Conservation (phyloP, 2,113 vertebrate species). For the Mystacornis crossleyi region DNA sequence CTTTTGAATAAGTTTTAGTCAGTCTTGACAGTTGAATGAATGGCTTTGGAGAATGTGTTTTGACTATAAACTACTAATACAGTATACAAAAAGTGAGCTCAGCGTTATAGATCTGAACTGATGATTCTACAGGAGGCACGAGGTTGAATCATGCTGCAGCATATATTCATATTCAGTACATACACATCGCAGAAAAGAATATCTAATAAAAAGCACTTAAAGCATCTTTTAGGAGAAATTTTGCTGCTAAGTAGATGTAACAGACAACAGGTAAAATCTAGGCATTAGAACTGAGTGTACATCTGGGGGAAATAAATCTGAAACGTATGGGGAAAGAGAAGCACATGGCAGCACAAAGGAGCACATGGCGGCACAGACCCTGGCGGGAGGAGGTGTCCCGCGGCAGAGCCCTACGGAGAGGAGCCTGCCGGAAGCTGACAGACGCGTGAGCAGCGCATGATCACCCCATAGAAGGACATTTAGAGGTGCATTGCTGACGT, state of each 20-base stretch:
- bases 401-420: no score
- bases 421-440: no score
- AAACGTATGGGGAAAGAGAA: neutral
- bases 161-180: neutral
- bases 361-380: no score
- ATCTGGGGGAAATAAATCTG: neutral
- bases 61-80: neutral
- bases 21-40: neutral
- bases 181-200: accelerated
- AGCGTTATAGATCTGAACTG: neutral
- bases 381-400: no score
- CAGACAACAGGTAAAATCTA: neutral
- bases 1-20: neutral
- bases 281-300: neutral
- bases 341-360: no score
- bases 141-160: neutral
- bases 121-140: neutral
- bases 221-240: neutral
- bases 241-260: neutral
- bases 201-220: neutral
- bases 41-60: neutral
- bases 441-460: no score
- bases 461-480: no score
- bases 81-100: neutral
- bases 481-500: no score